Evolutionary conservation across 2,888 invertebrate genomes (phyloP), one percentile per base, ranked within the genome.

Genomic region (Drosophila sordidula): DNA sequence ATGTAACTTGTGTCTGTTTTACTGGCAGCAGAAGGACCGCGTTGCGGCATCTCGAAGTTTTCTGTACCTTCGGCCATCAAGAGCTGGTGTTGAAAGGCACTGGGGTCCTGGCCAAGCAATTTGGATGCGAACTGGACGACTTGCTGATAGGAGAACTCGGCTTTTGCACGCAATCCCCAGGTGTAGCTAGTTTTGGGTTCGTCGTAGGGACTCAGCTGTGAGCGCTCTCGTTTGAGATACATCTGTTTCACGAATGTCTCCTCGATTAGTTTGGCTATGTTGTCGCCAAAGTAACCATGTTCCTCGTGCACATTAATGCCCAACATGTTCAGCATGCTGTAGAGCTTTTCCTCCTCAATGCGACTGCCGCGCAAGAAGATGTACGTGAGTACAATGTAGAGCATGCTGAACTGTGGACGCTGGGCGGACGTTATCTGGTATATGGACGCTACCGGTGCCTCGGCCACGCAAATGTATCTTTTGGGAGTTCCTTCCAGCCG

Each of bases 141-240:
- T 22, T 84, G 64, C 6, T 54, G 38, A 18, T 68, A 77, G 4
- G 62, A 34, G 6, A 84, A 58, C 44, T 87, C 89, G 1, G 32
- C 38, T 11, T 77, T 84, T 3, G 85, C 77, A 0, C 89, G 79
- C 9, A 16, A 12, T 0, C 89, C 85, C 85, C 87, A 85, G 5
- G 56, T 52, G 14, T 70, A 75, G 36, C 14, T 63, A 1, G 18
- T 32, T 34, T 79, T 87, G 12, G 64, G 36, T 25, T 89, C 81
- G 1, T 81, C 77, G 16, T 62, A 77, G 26, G 75, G 52, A 52
- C 26, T 75, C 0, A 75, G 26, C 9, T 76, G 67, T 0, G 72
- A 65, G 4, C 87, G 81, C 9, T 77, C 72, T 1, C 87, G 71
- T 18, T 74, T 78, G 0, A 85, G 52, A 46, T 89, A 85, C 11